Evolutionary conservation across 2,888 invertebrate species (phyloP).

Genomic region (Prosapia bicincta): DNA sequence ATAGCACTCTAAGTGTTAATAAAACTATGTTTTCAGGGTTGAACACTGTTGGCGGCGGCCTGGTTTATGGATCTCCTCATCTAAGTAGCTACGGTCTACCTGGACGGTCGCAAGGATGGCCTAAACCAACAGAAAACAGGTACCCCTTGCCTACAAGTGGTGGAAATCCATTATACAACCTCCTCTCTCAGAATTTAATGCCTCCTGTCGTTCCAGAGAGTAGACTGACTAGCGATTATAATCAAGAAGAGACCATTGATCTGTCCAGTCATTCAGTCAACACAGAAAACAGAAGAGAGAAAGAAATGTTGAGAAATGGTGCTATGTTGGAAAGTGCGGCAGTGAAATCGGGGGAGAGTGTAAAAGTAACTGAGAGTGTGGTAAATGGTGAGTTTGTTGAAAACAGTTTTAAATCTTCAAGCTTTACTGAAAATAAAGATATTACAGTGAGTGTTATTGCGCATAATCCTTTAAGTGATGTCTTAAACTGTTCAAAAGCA

Average conservation of each 20-base stretch:
- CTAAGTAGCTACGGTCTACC: conserved; percentile 5
- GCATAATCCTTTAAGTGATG: conserved; percentile 34
- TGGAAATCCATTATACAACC: conserved; percentile 45
- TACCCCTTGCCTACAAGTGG: conserved; percentile 32
- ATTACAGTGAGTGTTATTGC: conserved; percentile 38
- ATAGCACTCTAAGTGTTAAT: too few relatives aligned
- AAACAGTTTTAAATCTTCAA: conserved; percentile 6
- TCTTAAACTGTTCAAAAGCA: conserved; percentile 15
- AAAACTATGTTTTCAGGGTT: conserved; percentile 16
- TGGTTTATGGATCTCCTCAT: conserved; percentile 21
- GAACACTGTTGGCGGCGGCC: neutral
- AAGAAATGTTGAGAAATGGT: conserved; percentile 28
- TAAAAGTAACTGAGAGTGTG: neutral
- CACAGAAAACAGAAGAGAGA: conserved; percentile 11
- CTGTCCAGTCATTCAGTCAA: conserved; percentile 35
- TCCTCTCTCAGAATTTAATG: conserved; percentile 49
- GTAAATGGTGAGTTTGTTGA: conserved; percentile 3
- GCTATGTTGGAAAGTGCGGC: conserved; percentile 29
- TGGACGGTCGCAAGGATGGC: conserved; percentile 11
- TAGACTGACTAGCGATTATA: neutral
- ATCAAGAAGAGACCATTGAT: conserved; percentile 29
- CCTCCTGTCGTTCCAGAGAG: conserved; percentile 8
- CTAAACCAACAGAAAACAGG: conserved; percentile 38
- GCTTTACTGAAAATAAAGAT: conserved; percentile 8
- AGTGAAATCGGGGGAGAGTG: conserved; percentile 9